phyloP scores from a whole-genome alignment of 2,888 invertebrate species.

The Eupithecia exiguata region DNA sequence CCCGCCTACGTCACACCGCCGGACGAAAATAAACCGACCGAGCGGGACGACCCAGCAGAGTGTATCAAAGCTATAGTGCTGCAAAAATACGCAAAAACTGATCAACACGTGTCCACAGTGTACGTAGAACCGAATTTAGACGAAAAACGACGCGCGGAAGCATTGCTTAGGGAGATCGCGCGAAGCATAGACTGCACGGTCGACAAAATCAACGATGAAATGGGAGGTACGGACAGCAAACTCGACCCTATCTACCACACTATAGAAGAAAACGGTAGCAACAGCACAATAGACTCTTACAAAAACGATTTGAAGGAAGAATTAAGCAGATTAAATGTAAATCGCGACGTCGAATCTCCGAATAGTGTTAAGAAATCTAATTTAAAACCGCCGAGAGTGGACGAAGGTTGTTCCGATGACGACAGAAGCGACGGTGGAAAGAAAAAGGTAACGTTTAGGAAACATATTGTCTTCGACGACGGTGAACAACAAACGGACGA shows the following conservation, averaged over 20 bases:
- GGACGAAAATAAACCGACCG: conserved; percentile 68
- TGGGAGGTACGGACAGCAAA: conserved; percentile 71
- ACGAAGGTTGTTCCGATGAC: conserved; percentile 77
- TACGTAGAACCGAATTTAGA: conserved; percentile 72
- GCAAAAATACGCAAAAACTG: conserved; percentile 75
- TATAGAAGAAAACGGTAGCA: conserved; percentile 49
- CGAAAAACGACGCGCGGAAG: conserved; percentile 75
- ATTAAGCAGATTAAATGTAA: conserved; percentile 63
- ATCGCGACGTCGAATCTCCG: conserved; percentile 61
- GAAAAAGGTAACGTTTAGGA: conserved; percentile 77
- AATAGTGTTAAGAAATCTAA: conserved; percentile 71
- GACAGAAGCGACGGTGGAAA: conserved; percentile 76
- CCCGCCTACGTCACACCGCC: conserved; percentile 58
- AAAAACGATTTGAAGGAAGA: conserved; percentile 70
- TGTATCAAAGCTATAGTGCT: conserved; percentile 76
- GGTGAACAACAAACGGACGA: conserved; percentile 80
- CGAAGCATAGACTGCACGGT: conserved; percentile 75
- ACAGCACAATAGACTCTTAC: conserved; percentile 56
- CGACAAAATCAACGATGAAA: conserved; percentile 67
- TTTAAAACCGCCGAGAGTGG: conserved; percentile 72
- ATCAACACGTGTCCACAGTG: conserved; percentile 75
- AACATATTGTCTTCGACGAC: conserved; percentile 80
- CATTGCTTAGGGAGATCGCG: conserved; percentile 76
- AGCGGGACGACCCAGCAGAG: conserved; percentile 62
- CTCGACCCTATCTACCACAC: conserved; percentile 64